A percentile compares a stretch with the other conserved stretches of the same genome.
Evolutionary conservation across 2,888 invertebrate genomes (phyloP).

Genomic region (Hololepta plana): DNA sequence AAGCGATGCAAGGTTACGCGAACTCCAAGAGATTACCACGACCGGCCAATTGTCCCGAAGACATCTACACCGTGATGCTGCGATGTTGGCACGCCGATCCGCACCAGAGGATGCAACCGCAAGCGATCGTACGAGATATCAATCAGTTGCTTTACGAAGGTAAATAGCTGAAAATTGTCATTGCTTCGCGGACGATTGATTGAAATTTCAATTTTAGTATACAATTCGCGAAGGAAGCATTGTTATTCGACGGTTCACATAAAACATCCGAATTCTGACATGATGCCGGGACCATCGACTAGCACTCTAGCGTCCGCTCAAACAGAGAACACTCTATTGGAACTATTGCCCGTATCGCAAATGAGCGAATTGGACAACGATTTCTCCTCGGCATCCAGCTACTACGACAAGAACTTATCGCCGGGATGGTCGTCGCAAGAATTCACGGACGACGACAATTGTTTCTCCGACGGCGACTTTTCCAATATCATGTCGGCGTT

Average conservation of each 20-base stretch:
- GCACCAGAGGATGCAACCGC: constrained; percentile 54
- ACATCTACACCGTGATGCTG: constrained; percentile 57
- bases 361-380: constrained; percentile 15
- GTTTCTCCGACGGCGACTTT: constrained; percentile 23
- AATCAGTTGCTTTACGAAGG: constrained; percentile 62
- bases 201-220: constrained; percentile 25
- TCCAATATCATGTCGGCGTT: constrained; percentile 22
- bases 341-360: constrained; percentile 12
- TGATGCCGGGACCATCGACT: no score
- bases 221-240: constrained; percentile 40
- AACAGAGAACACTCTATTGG: no score
- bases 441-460: constrained; percentile 16
- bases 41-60: constrained; percentile 50
- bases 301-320: no score
- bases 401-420: constrained; percentile 9
- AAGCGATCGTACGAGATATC: constrained; percentile 71
- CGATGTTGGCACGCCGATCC: constrained; percentile 69
- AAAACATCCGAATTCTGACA: no score
- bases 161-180: constrained; percentile 15
- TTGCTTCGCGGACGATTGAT: constrained; percentile 4
- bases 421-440: constrained; percentile 1
- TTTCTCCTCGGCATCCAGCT: constrained; percentile 13
- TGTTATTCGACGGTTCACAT: constrained; percentile 40
- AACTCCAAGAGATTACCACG: constrained; percentile 49
- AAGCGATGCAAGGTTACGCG: constrained; percentile 32